A percentile compares a stretch with the other conserved stretches of the same genome.
Evolutionary conservation across 2,797 vertebrate species (phyloP).

Genomic region (Geotria australis): DNA sequence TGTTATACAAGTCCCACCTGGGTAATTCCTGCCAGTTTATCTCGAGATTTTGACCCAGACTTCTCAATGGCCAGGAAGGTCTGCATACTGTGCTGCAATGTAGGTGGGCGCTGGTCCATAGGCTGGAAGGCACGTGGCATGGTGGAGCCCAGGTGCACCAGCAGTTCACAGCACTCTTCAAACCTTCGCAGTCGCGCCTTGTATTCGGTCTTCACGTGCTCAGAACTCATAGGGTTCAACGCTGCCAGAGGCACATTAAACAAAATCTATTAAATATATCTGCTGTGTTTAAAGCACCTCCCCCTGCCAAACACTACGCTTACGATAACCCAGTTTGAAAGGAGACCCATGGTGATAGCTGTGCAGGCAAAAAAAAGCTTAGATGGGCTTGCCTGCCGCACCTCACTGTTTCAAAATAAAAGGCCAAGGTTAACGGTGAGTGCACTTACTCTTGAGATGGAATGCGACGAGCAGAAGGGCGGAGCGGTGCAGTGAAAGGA

Average conservation of each 20-base stretch:
- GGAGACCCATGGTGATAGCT: background rate
- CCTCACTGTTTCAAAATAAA: too few species aligned
- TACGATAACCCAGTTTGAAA: background rate
- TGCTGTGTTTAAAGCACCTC: background rate
- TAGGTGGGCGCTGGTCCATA: too few species aligned
- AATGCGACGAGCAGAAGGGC: slow-evolving; percentile 43
- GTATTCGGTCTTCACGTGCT: slow-evolving; percentile 21
- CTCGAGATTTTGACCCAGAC: too few species aligned
- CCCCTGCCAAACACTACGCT: background rate
- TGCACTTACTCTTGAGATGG: slow-evolving; percentile 58
- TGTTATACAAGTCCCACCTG: too few species aligned
- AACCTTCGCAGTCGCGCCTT: slow-evolving; percentile 37
- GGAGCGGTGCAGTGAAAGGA: slow-evolving; percentile 32
- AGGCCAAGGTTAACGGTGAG: background rate
- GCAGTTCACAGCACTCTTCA: slow-evolving; percentile 37
- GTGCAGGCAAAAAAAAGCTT: background rate
- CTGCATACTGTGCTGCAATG: too few species aligned
- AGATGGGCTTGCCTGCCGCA: background rate
- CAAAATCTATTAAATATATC: background rate
- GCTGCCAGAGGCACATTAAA: slow-evolving; percentile 15
- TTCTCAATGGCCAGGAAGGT: too few species aligned
- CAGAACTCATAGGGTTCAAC: slow-evolving; percentile 30
- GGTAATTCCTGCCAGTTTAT: too few species aligned
- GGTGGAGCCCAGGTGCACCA: slow-evolving; percentile 29
- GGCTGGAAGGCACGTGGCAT: slow-evolving; percentile 12